Base-by-base conservation (phyloP, 2,888 invertebrate species). In the Patella ulyssiponensis region DNA sequence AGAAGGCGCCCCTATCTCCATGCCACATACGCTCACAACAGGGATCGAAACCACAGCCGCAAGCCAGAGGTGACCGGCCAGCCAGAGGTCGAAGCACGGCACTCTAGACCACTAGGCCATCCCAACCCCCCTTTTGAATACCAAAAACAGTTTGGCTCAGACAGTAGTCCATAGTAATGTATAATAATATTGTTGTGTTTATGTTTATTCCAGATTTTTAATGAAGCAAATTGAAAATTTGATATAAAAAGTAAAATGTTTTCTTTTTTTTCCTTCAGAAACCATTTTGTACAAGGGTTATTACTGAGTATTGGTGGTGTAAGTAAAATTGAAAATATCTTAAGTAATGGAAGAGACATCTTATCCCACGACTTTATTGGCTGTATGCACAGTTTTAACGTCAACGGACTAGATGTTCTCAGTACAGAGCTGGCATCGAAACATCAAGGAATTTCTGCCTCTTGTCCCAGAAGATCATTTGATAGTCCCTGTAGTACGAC, bases 331-430 rank as follows among this genome's bases (percentile, higher is more conserved):
- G 96, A 96, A 92, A 96, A 97, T 17, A 95, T 97, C 0, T 92
- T 97, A 51, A 96, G 97, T 90, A 94, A 97, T 71, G 96, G 96
- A 0, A 97, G 96, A 0, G 97, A 98, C 92, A 94, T 98, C 64
- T 95, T 95, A 87, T 95, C 97, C 0, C 97, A 98, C 89, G 98
- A 98, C 90, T 95, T 98, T 80, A 95, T 98, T 20, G 98, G 98
- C 7, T 98, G 98, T 89, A 94, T 98, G 84, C 97, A 97, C 88
- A 96, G 96, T 84, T 95, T 98, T 2, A 94, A 95, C 0, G 94
- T 98, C 76, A 97, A 98, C 88, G 97, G 97, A 69, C 76, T 79
- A 11, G 85, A 89, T 77, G 80, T 88, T n/a, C 79, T 87, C 69
- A 69, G 76, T 69, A 71, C 64, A 14, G 76, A 75, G 20, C 76